These are phyloP conservation scores for Machaerirhynchus nigripectus DNA, from an alignment of 2,113 vertebrate species.

Conservation along the genomic window DNA sequence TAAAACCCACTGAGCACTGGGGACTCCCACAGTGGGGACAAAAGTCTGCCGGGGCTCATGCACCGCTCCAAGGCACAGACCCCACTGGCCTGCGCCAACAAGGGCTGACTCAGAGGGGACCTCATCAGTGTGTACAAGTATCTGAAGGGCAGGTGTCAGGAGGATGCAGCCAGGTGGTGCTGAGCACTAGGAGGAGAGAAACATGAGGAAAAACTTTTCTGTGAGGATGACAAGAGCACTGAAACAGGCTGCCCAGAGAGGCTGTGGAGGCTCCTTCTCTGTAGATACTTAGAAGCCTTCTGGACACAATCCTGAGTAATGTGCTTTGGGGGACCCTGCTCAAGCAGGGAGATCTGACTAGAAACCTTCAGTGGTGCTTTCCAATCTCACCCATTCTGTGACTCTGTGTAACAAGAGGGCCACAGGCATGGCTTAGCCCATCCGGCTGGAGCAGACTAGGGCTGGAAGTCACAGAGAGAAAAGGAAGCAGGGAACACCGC, in stretches of 20 bases:
- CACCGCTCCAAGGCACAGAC: background rate
- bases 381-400: background rate
- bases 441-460: background rate
- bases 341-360: background rate
- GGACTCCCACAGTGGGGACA: rapidly evolving
- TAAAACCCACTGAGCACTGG: rapidly evolving
- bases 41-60: background rate
- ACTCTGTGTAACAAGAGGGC: background rate
- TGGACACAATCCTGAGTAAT: background rate
- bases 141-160: background rate
- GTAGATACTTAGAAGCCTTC: background rate
- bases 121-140: background rate
- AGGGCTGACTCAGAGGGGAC: background rate
- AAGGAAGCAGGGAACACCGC: background rate
- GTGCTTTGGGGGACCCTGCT: background rate
- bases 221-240: background rate
- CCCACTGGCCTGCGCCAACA: rapidly evolving
- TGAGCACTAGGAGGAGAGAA: background rate
- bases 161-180: background rate
- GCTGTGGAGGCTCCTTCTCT: background rate
- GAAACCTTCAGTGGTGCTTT: background rate
- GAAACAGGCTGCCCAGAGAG: background rate
- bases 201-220: background rate
- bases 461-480: background rate
- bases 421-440: background rate